Percentiles rank a stretch among this genome's conserved stretches.
Evolutionary conservation across 2,113 vertebrate genomes (phyloP).

Genomic region (Orycteropus afer): DNA sequence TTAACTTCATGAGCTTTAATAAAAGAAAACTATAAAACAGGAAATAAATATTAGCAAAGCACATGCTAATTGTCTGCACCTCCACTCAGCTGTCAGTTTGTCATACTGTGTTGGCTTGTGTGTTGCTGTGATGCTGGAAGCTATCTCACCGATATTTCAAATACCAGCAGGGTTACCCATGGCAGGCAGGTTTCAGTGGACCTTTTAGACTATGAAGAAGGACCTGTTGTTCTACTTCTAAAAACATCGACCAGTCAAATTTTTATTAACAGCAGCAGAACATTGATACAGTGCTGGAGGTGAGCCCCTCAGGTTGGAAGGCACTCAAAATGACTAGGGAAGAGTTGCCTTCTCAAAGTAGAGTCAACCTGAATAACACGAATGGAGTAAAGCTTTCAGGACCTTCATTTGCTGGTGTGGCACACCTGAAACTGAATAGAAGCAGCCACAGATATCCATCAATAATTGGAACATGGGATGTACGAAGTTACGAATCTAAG

Average conservation of each 20-base stretch:
- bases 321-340: not conserved
- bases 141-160: not conserved
- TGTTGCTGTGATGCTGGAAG: not conserved
- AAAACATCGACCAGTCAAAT: not conserved
- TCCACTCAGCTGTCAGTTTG: not conserved
- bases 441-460: no score
- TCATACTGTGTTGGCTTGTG: not conserved
- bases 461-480: not conserved
- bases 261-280: not conserved
- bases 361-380: not conserved
- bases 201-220: not conserved
- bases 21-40: slow-evolving; percentile 19
- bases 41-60: slow-evolving; percentile 4
- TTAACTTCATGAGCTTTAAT: not conserved
- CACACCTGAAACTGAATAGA: not conserved
- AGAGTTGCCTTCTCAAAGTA: not conserved
- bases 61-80: not conserved
- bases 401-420: no score
- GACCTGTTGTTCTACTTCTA: not conserved
- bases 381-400: not conserved
- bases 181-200: not conserved
- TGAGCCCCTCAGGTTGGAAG: no score
- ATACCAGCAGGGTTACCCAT: not conserved
- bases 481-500: not conserved
- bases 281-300: no score